Percentiles rank a stretch among this genome's conserved stretches.
phyloP scores from a whole-genome alignment of 2,797 vertebrate genomes.

The Sebastes glaucus region DNA sequence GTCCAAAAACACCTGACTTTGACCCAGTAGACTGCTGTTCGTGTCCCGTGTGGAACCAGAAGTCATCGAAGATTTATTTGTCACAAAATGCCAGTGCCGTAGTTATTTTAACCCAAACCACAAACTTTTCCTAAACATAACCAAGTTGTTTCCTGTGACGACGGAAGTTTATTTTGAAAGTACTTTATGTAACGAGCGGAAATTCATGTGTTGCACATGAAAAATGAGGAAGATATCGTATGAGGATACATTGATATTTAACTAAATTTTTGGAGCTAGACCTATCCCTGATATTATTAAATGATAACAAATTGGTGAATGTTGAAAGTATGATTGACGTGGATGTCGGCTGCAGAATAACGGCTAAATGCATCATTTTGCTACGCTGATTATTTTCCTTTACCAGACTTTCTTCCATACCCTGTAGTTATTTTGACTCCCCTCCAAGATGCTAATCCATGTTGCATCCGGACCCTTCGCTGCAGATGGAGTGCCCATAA shows the following conservation, averaged over 20 bases:
- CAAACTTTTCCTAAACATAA: neutral
- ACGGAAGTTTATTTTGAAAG: neutral
- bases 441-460: conserved; percentile 58
- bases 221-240: neutral
- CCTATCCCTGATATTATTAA: neutral
- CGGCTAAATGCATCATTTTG: conserved; percentile 27
- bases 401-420: conserved; percentile 20
- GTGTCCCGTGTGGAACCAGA: neutral
- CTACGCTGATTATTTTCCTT: conserved; percentile 29
- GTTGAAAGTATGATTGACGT: neutral
- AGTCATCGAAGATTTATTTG: neutral
- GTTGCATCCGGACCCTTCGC: conserved; percentile 30
- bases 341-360: neutral
- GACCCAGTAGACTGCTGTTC: no score
- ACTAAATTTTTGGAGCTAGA: neutral
- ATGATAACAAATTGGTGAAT: neutral
- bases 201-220: neutral
- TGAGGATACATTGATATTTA: neutral
- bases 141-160: neutral
- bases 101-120: neutral
- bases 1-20: no score
- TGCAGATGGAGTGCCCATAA: conserved; percentile 59
- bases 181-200: neutral
- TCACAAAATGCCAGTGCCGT: neutral
- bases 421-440: conserved; percentile 44